These are phyloP conservation scores for Synergus itoensis DNA, from an alignment of 2,888 invertebrate genomes.

Conservation along the genomic window DNA sequence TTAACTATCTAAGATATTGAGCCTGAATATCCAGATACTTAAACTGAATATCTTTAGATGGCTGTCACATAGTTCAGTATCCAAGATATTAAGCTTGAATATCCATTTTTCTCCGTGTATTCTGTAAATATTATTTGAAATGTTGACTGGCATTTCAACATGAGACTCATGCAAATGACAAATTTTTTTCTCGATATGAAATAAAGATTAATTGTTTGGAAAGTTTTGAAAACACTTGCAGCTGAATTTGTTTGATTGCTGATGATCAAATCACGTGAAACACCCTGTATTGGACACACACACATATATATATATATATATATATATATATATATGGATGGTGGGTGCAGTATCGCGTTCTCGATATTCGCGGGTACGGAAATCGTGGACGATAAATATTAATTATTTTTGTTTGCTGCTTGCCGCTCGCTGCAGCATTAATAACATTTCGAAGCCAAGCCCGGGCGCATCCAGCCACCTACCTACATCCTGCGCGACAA, in stretches of 20 bases:
- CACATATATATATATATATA: background rate
- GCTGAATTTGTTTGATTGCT: constrained; percentile 33
- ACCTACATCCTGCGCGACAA: constrained; percentile 62
- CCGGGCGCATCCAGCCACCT: constrained; percentile 60
- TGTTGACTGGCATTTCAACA: background rate
- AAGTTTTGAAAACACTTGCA: constrained; percentile 17
- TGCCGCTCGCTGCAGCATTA: constrained; percentile 73
- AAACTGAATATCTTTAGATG: too few relatives aligned
- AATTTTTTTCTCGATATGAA: background rate
- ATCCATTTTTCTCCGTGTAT: too few relatives aligned
- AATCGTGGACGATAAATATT: constrained; percentile 78
- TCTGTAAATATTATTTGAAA: background rate
- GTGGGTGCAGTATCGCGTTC: constrained; percentile 55
- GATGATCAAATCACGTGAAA: background rate
- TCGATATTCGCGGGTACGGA: constrained; percentile 69
- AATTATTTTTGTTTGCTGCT: constrained; percentile 78
- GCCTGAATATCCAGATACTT: too few relatives aligned
- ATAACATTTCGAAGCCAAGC: constrained; percentile 73
- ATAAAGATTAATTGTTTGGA: background rate
- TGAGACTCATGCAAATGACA: background rate
- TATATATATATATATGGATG: constrained; percentile 11
- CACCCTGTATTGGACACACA: background rate
- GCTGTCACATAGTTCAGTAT: too few relatives aligned
- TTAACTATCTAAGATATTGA: too few relatives aligned
- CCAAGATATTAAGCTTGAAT: too few relatives aligned